Evolutionary conservation across 2,797 vertebrate genomes (phyloP).

Genomic region (Syngnathus acus): DNA sequence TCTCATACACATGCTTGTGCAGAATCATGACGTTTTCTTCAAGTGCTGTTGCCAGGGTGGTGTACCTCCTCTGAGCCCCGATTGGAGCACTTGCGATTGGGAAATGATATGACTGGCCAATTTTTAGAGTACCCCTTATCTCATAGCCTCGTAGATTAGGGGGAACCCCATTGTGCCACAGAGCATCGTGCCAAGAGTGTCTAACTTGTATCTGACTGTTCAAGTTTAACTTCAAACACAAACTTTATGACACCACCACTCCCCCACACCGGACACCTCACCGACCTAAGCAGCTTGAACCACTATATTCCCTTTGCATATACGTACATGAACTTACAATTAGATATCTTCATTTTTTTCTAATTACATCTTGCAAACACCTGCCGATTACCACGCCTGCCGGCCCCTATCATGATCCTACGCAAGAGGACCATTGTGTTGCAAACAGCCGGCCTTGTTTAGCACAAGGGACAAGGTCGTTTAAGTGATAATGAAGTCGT

Average conservation of each 20-base stretch:
- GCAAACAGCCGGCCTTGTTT: slow-evolving; percentile 56
- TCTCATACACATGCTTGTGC: not conserved
- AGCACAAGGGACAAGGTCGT: slow-evolving; percentile 63
- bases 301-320: not conserved
- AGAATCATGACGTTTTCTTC: not conserved
- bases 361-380: slow-evolving; percentile 22
- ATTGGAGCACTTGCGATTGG: not conserved
- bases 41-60: not conserved
- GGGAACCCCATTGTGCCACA: not conserved
- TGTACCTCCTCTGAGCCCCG: not conserved
- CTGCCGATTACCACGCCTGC: slow-evolving; percentile 32
- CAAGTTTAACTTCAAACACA: not conserved
- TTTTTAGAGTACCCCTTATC: not conserved
- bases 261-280: not conserved
- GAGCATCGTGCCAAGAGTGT: not conserved
- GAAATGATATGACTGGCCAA: not conserved
- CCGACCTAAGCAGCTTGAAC: not conserved
- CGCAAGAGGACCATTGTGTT: slow-evolving; percentile 40
- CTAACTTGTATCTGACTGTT: not conserved
- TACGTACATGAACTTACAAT: slow-evolving; percentile 18
- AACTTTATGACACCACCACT: not conserved
- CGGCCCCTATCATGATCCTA: slow-evolving; percentile 21
- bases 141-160: too few relatives aligned
- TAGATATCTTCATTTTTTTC: slow-evolving; percentile 25
- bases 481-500: slow-evolving; percentile 70